phyloP scores from a whole-genome alignment of 2,113 vertebrate genomes.

The Circaetus gallicus region DNA sequence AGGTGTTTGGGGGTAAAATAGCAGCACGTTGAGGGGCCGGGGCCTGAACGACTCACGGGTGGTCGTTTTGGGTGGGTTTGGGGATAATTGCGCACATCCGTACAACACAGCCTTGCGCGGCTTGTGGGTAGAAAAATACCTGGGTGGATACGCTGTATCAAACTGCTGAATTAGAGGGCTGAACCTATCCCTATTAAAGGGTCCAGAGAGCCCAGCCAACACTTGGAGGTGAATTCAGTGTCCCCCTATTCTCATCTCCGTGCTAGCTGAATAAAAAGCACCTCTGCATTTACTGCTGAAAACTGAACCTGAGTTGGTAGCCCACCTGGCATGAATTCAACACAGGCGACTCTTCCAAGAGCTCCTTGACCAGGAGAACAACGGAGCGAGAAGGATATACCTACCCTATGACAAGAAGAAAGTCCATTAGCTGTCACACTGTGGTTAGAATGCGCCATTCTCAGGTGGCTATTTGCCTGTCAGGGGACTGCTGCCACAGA shows the following conservation, averaged over 20 bases:
- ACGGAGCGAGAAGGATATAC: background rate
- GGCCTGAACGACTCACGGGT: rapidly evolving
- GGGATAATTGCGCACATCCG: rapidly evolving
- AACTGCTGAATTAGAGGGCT: background rate
- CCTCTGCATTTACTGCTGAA: background rate
- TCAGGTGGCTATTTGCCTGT: background rate
- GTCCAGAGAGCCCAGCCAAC: background rate
- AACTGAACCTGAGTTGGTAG: background rate
- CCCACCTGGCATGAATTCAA: background rate
- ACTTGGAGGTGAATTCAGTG: background rate
- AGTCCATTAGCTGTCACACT: no score
- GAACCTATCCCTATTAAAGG: background rate
- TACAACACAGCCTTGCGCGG: rapidly evolving
- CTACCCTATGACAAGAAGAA: rapidly evolving
- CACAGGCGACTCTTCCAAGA: background rate
- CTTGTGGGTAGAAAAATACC: rapidly evolving
- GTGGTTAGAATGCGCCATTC: background rate
- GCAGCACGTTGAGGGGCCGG: rapidly evolving
- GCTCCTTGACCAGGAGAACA: background rate
- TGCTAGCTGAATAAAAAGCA: background rate
- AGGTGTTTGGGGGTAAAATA: rapidly evolving
- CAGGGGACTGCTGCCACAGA: background rate
- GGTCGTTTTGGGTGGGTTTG: background rate
- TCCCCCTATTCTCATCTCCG: rapidly evolving
- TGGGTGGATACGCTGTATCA: rapidly evolving